Evolutionary conservation across 2,888 invertebrate species (phyloP).

Genomic region (Therioaphis trifolii): DNA sequence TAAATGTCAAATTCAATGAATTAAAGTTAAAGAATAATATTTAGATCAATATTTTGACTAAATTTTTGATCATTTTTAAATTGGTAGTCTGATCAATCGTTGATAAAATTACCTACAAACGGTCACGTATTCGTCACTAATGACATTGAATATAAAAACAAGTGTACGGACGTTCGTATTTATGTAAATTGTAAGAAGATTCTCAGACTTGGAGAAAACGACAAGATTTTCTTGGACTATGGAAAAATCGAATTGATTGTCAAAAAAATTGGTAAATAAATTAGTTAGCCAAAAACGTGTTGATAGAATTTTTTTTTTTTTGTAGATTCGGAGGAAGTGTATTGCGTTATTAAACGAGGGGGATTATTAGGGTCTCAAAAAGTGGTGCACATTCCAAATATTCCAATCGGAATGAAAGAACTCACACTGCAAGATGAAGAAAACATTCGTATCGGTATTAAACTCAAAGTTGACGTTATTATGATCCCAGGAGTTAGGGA

Average conservation of each 20-base stretch:
- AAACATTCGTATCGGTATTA: constrained; percentile 69
- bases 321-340: constrained; percentile 70
- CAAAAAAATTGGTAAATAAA: constrained; percentile 50
- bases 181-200: constrained; percentile 64
- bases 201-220: constrained; percentile 63
- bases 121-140: constrained; percentile 65
- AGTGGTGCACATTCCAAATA: constrained; percentile 72
- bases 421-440: constrained; percentile 70
- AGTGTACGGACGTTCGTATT: constrained; percentile 64
- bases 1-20: too few species aligned
- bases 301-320: background rate
- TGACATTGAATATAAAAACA: constrained; percentile 64
- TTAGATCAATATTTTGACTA: too few species aligned
- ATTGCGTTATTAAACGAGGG: constrained; percentile 72
- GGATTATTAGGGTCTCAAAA: constrained; percentile 72
- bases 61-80: too few species aligned
- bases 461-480: constrained; percentile 68
- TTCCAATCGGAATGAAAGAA: constrained; percentile 69
- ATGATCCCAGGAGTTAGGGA: constrained; percentile 67
- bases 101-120: constrained; percentile 64
- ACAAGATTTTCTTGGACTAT: constrained; percentile 64
- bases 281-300: too few species aligned
- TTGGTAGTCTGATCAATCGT: background rate
- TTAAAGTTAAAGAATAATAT: too few species aligned
- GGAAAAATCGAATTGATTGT: constrained; percentile 65